A percentile compares a stretch with the other conserved stretches of the same genome.
Evolutionary conservation across 2,888 invertebrate species (phyloP).

Genomic region (Asteroscopus sphinx): DNA sequence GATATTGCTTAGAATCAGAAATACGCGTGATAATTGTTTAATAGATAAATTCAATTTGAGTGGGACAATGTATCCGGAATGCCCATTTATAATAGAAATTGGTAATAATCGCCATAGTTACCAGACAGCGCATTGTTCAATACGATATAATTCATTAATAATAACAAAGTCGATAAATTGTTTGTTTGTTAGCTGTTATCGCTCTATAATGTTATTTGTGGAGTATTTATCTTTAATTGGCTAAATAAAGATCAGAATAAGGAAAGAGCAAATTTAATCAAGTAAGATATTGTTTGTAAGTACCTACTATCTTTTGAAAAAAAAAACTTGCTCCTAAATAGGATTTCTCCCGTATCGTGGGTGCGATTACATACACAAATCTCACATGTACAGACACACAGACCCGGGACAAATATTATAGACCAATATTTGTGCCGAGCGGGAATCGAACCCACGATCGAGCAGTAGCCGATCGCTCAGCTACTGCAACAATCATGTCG

Average conservation of each 20-base stretch:
- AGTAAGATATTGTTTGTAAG: no score
- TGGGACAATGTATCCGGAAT: conserved; percentile 40
- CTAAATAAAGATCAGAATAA: conserved; percentile 2
- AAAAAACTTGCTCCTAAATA: no score
- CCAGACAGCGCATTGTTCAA: conserved; percentile 28
- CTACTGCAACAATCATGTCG: no score
- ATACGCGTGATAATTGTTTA: not conserved
- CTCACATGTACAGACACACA: no score
- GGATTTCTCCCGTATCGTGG: no score
- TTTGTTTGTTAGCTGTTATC: conserved; percentile 39
- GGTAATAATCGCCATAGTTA: conserved; percentile 50
- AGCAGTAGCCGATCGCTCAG: no score
- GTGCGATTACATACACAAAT: no score
- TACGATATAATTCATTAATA: conserved; percentile 48
- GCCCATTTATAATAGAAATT: conserved; percentile 37
- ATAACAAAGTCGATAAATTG: conserved; percentile 42
- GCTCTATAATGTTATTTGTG: conserved; percentile 22
- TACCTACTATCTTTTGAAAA: no score
- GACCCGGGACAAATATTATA: no score
- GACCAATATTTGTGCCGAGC: no score
- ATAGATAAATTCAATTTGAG: conserved; percentile 35
- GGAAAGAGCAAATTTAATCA: not conserved
- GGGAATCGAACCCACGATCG: no score
- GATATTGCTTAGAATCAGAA: no score
- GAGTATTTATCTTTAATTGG: conserved; percentile 8